A percentile compares a stretch with the other conserved stretches of the same genome.
Conservation (phyloP, 2,113 vertebrate genomes). For the Poeciliopsis occidentalis region DNA sequence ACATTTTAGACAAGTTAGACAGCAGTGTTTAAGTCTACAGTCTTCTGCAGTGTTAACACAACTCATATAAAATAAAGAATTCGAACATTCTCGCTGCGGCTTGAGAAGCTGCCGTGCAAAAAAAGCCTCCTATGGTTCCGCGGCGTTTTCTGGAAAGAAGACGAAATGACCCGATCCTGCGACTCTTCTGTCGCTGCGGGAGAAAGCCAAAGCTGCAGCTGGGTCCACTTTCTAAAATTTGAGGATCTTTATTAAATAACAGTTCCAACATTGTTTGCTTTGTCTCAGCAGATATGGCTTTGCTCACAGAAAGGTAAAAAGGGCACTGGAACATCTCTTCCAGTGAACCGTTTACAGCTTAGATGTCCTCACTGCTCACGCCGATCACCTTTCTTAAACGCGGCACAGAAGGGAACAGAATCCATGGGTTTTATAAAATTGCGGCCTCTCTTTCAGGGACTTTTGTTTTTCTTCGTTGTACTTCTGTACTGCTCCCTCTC, state of each 20-base stretch:
- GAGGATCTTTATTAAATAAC: neutral
- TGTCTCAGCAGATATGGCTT: neutral
- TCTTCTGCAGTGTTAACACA: too few relatives aligned
- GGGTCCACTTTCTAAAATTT: neutral
- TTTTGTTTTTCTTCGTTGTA: slow-evolving; percentile 60
- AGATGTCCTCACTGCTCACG: neutral
- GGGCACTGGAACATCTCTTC: neutral
- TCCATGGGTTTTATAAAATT: slow-evolving; percentile 44
- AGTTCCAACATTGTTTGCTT: neutral
- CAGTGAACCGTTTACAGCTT: neutral
- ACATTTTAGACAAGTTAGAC: too few relatives aligned
- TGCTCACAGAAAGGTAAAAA: slow-evolving; percentile 4
- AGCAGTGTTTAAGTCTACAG: too few relatives aligned
- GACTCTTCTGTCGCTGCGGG: neutral
- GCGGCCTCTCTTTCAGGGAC: slow-evolving; percentile 41
- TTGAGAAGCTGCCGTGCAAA: neutral
- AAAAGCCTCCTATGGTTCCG: neutral
- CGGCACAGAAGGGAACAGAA: slow-evolving; percentile 30
- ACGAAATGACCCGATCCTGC: neutral
- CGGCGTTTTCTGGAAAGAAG: neutral
- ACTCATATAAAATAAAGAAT: neutral
- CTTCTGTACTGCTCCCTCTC: slow-evolving; percentile 27
- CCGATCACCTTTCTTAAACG: neutral
- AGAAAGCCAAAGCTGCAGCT: neutral
- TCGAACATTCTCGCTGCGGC: neutral